Base-by-base conservation (phyloP, 2,113 vertebrate genomes). In the Panthera uncia region DNA sequence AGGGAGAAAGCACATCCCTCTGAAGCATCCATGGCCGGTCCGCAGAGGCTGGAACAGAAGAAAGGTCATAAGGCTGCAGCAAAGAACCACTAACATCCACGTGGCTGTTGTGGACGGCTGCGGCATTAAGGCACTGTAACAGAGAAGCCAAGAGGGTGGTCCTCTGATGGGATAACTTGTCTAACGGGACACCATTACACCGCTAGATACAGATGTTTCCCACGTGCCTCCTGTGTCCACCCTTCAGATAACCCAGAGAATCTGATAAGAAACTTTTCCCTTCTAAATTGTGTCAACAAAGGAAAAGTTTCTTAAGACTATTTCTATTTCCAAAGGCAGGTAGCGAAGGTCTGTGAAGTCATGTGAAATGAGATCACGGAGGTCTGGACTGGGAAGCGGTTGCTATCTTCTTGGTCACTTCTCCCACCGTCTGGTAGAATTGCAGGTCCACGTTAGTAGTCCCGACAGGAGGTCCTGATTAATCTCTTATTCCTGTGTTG, bases 51-150 rank as follows among this genome's bases (percentile, higher is more conserved):
- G n/a, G 57, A 6, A 45, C 12, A 31, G n/a, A 71, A 65, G 57
- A 82, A 76, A n/a, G 13, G 21, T 41, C n/a, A 0, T 25, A 19
- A 69, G 33, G 57, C 61, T 78, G 21, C 8, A 31, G 1, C 10
- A 6, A 52, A 36, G 27, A 50, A 4, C 55, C 36, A 31, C 74
- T 38, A 23, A 11, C 31, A 31, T 7, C 36, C 80, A 25, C 16
- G 3, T 16, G 7, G 63, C 15, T 11, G 0, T 29, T 7, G 27
- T 15, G 52, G 25, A 12, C 21, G 1, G 31, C 57, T 50, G 1
- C 18, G 9, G 41, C 41, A 61, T 33, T 41, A 33, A 36, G 33
- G 38, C 76, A 31, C 36, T 4, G 0, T 9, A 12, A 41, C 21
- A 57, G 21, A 65, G 50, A 57, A 78, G 41, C 29, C 33, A 23